A percentile compares a stretch with the other conserved stretches of the same genome.
Evolutionary conservation across 2,888 invertebrate species (phyloP).

Genomic region (Empis stercorea): DNA sequence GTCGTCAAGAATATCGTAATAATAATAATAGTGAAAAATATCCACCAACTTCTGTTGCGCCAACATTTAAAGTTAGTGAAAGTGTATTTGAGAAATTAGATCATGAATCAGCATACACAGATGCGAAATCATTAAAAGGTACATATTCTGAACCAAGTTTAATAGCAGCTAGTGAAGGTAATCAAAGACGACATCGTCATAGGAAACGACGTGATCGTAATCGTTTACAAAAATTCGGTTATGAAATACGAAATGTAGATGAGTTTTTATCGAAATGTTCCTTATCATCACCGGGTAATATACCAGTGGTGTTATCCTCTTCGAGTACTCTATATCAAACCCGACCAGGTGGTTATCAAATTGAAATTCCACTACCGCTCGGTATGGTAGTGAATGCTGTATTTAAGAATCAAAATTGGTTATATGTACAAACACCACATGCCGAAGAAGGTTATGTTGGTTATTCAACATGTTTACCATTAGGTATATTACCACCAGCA

Average conservation of each 20-base stretch:
- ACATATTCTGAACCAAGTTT: constrained; percentile 35
- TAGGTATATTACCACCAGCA: constrained; percentile 55
- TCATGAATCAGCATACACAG: constrained; percentile 12
- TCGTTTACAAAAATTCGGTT: constrained; percentile 47
- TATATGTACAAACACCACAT: constrained; percentile 75
- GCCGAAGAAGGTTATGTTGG: constrained; percentile 72
- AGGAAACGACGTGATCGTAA: constrained; percentile 32
- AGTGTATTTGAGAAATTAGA: constrained; percentile 14
- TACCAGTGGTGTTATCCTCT: constrained; percentile 68
- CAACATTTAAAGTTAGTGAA: constrained; percentile 12
- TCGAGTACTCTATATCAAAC: constrained; percentile 64
- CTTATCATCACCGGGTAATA: constrained; percentile 68
- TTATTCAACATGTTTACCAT: constrained; percentile 61
- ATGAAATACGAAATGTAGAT: constrained; percentile 68
- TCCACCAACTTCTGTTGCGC: neutral
- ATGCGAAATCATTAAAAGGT: constrained; percentile 25
- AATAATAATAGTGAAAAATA: neutral
- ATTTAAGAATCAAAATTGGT: constrained; percentile 73
- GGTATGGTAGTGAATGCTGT: constrained; percentile 80
- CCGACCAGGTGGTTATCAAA: constrained; percentile 51
- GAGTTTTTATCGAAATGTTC: constrained; percentile 68
- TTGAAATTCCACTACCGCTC: constrained; percentile 55
- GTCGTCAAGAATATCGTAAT: constrained; percentile 4
- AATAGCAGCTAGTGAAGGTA: constrained; percentile 30
- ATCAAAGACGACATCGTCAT: constrained; percentile 30